Evolutionary conservation across 2,113 vertebrate species (phyloP).

Genomic region (Oplegnathus fasciatus): DNA sequence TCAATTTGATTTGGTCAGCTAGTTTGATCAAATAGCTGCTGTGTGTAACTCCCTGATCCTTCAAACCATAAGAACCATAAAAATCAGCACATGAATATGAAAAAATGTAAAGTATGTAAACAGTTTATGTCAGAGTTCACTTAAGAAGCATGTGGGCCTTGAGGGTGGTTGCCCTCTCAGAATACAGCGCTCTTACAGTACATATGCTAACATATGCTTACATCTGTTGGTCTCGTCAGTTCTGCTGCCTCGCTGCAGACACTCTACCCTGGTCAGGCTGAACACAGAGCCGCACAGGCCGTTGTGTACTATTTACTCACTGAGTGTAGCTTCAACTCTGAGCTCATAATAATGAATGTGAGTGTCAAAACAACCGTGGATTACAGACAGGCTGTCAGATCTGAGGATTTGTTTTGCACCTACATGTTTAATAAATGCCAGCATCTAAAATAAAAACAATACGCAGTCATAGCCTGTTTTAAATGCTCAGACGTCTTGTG

Average conservation of each 20-base stretch:
- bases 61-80: not conserved
- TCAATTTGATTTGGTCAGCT: not conserved
- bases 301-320: not conserved
- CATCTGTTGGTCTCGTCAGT: constrained; percentile 34
- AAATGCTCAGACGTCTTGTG: not conserved
- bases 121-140: not conserved
- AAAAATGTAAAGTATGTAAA: not conserved
- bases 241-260: constrained; percentile 7
- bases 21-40: not conserved
- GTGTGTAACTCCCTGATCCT: not conserved
- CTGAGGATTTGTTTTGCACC: constrained; percentile 28
- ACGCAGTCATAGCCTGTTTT: not conserved
- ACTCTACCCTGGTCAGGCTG: not conserved
- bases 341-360: constrained; percentile 17
- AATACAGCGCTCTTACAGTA: not conserved
- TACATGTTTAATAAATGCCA: constrained; percentile 27
- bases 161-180: not conserved
- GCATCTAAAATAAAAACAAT: constrained; percentile 44
- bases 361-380: constrained; percentile 17
- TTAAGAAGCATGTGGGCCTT: not conserved
- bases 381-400: constrained; percentile 36
- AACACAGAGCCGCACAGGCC: constrained; percentile 4
- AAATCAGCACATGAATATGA: not conserved
- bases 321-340: not conserved
- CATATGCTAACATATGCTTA: constrained; percentile 19